Percentiles rank a stretch among this genome's conserved stretches.
Evolutionary conservation across 1,140 invertebrate species (phyloP).

Genomic region (Melanaphis sacchari): DNA sequence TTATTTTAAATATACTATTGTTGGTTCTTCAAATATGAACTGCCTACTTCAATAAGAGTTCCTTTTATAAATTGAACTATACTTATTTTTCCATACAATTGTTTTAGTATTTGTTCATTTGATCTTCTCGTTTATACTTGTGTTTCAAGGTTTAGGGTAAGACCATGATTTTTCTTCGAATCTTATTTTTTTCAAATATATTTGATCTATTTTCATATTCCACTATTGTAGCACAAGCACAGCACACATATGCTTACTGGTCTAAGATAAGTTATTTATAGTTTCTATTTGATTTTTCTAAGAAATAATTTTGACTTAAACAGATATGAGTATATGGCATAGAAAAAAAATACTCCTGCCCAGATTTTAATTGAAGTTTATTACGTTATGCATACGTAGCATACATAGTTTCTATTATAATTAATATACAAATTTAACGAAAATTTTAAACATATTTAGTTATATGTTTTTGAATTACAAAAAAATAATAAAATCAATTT

Average conservation of each 20-base stretch:
- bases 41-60: neutral
- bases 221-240: neutral
- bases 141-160: neutral
- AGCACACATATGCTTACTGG: neutral
- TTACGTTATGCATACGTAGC: neutral
- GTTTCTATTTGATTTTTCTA: neutral
- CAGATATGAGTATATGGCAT: neutral
- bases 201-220: conserved; percentile 3
- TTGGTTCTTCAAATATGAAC: neutral
- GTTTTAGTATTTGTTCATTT: neutral
- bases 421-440: no score
- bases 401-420: neutral
- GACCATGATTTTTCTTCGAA: neutral
- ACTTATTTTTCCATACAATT: neutral
- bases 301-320: neutral
- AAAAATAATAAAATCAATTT: no score
- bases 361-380: neutral
- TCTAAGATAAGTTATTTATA: conserved; percentile 12
- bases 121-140: neutral
- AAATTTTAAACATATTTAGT: no score
- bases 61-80: neutral
- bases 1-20: neutral
- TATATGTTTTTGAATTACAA: no score
- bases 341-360: neutral
- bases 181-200: conserved; percentile 6